Evolutionary conservation across 2,797 vertebrate species (phyloP), one percentile per base, ranked within the genome.

Genomic region (Yasuhikotakia modesta): DNA sequence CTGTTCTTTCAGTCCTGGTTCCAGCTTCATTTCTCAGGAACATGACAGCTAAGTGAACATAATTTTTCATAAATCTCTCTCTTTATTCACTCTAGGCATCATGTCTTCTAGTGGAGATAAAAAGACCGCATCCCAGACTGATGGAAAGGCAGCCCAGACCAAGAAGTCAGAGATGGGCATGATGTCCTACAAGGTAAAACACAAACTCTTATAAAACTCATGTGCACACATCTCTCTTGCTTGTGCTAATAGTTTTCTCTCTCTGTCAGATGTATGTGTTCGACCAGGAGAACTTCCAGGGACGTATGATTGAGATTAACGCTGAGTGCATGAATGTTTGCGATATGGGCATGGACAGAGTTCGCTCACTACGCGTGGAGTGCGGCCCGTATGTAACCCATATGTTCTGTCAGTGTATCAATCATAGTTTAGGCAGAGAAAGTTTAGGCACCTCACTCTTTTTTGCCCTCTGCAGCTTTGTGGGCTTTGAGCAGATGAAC

Each of bases 401-500:
- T 53, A 22, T 19, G 22, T 43, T 32, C n/a, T 32, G 12, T 12
- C 19, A 55, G 5, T 52, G 8, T 39, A n/a, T 58, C 1, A 19
- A 11, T 2, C 30, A 32, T 12, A 0, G 5, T 45, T 27, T 27
- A 45, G 1, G 32, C n/a, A 53, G 57, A 76, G 63, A 58, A 19
- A 27, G 7, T 6, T 11, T 60, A 12, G 13, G 58, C 45, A 27
- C 50, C 52, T 68, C 5, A 60, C 52, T 24, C 13, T 22, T 17
- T 46, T 14, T 30, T 19, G 66, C 30, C 65, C 58, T 76, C 14
- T 64, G 19, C 45, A 95, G 94, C 57, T 95, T 94, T 58, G 94
- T 95, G 81, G 93, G 91, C 72, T 95, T 90, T 0, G 94, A 95
- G 90, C 94, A 95, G 91, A 94, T 94, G 90, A 95, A 93, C 90